Evolutionary conservation across 2,797 vertebrate species (phyloP).

Genomic region (Pyrocephalus nanus): DNA sequence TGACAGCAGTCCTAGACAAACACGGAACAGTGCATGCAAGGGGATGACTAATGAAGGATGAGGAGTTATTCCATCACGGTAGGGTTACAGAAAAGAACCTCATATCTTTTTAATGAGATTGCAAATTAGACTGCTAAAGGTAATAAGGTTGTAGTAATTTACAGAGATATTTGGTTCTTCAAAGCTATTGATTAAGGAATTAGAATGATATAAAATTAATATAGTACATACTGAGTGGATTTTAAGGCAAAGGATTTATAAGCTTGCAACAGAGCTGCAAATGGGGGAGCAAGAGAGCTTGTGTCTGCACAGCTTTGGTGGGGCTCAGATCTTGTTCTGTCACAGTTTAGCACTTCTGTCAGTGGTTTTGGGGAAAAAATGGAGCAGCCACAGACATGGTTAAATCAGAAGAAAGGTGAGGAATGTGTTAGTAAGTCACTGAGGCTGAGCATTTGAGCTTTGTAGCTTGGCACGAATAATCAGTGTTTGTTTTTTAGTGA

Average conservation of each 20-base stretch:
- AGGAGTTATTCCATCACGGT: conserved; percentile 15
- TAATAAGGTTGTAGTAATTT: conserved; percentile 47
- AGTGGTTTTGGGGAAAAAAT: not conserved
- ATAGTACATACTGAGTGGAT: not conserved
- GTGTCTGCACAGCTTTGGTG: not conserved
- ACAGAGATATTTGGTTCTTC: conserved; percentile 11
- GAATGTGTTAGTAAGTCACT: not conserved
- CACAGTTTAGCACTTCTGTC: not conserved
- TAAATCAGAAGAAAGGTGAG: not conserved
- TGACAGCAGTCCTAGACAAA: not conserved
- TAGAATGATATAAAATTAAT: conserved; percentile 26
- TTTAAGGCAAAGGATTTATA: not conserved
- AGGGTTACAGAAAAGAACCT: conserved; percentile 2
- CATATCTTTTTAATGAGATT: conserved; percentile 44
- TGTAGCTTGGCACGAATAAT: not conserved
- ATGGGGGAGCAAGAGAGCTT: not conserved
- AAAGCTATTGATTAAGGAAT: conserved; percentile 54
- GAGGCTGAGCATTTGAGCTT: not conserved
- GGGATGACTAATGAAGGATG: not conserved
- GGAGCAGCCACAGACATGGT: not conserved
- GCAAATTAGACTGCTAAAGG: conserved; percentile 40
- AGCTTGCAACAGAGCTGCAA: not conserved
- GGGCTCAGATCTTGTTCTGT: not conserved
- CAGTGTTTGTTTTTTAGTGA: not conserved
- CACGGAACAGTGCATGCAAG: not conserved